Evolutionary conservation across 2,113 vertebrate genomes (phyloP).

Genomic region (Aptenodytes forsteri): DNA sequence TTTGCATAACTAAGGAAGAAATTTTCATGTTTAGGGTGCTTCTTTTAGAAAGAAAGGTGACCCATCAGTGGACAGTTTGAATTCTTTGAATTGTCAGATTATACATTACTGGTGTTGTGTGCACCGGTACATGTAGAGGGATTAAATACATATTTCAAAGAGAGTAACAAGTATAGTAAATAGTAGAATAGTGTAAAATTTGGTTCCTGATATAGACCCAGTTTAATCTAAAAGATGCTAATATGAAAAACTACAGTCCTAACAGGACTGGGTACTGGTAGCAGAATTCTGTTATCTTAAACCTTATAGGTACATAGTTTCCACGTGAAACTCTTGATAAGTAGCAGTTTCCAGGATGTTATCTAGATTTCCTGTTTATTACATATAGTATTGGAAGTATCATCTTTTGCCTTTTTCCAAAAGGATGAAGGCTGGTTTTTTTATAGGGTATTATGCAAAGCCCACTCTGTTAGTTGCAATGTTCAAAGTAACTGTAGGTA

Average conservation of each 20-base stretch:
- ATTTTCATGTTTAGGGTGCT: background rate
- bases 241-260: background rate
- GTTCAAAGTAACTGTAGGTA: background rate
- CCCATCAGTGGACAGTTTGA: background rate
- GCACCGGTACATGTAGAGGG: background rate
- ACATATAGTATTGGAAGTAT: background rate
- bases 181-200: background rate
- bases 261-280: background rate
- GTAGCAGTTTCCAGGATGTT: background rate
- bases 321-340: background rate
- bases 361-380: background rate
- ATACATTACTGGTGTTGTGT: background rate
- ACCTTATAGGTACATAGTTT: background rate
- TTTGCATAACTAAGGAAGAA: background rate
- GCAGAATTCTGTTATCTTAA: background rate
- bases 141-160: background rate
- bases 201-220: background rate
- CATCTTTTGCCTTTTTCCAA: background rate
- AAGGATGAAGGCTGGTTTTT: background rate
- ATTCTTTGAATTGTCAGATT: background rate
- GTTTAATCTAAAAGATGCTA: background rate
- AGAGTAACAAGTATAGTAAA: background rate
- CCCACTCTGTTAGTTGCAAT: fast-evolving
- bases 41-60: background rate
- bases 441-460: background rate